Percentiles rank a stretch among this genome's conserved stretches.
These are phyloP conservation scores for Clusia tigrina DNA, from an alignment of 2,888 invertebrate genomes.

Conservation along the genomic window DNA sequence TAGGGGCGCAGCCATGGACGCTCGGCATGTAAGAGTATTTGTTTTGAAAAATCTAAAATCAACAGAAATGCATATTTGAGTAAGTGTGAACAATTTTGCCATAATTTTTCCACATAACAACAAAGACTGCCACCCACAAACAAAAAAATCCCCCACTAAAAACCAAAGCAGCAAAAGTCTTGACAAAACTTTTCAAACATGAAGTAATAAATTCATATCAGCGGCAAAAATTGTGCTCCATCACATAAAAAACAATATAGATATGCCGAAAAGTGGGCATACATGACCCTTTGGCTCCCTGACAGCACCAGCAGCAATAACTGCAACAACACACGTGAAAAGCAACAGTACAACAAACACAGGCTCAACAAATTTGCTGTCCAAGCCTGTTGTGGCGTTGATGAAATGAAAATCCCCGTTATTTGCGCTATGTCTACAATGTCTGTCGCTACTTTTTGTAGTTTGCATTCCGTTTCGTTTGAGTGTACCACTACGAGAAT, in stretches of 20 bases:
- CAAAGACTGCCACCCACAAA: conserved; percentile 37
- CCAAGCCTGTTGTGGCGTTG: conserved; percentile 23
- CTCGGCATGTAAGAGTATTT: background rate
- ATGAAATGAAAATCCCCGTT: conserved; percentile 39
- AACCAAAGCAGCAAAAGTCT: background rate
- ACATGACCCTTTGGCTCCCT: no score
- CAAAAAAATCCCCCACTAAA: background rate
- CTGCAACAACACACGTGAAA: no score
- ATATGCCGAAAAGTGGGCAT: background rate
- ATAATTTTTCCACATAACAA: no score
- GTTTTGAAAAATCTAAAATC: background rate
- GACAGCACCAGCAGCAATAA: no score
- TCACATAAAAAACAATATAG: background rate
- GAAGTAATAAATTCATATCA: conserved; percentile 40
- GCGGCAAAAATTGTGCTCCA: conserved; percentile 21
- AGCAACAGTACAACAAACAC: no score
- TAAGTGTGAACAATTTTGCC: no score
- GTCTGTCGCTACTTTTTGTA: conserved; percentile 14
- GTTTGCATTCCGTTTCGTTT: no score
- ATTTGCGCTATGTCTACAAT: conserved; percentile 45
- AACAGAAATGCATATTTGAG: conserved; percentile 2
- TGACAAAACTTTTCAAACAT: conserved; percentile 20
- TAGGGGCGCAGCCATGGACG: background rate
- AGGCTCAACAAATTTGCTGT: background rate
- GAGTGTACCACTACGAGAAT: background rate